Evolutionary conservation across 1,140 invertebrate genomes (phyloP).

Genomic region (Oncopeltus fasciatus): DNA sequence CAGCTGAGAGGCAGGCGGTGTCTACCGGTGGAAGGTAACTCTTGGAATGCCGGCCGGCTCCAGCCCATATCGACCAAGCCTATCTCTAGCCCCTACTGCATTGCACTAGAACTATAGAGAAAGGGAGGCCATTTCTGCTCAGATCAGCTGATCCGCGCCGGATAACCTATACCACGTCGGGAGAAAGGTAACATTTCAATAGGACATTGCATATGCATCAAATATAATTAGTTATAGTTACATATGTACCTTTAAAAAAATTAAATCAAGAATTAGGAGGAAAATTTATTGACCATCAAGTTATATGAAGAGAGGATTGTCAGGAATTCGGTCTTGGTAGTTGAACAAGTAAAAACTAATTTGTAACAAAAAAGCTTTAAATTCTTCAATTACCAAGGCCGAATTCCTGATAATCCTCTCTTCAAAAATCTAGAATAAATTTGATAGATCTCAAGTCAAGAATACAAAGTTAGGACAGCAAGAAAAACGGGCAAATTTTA

Average conservation of each 20-base stretch:
- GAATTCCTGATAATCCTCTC: too few relatives aligned
- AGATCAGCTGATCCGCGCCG: not conserved
- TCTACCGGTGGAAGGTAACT: not conserved
- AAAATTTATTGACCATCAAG: not conserved
- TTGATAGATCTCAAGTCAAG: too few relatives aligned
- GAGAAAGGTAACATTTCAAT: not conserved
- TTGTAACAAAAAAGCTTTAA: too few relatives aligned
- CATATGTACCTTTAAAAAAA: not conserved
- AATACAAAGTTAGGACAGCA: too few relatives aligned
- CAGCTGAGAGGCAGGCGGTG: not conserved
- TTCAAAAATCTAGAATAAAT: too few relatives aligned
- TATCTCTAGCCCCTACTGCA: not conserved
- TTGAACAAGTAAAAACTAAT: too few relatives aligned
- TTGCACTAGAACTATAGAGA: not conserved
- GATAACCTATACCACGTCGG: not conserved
- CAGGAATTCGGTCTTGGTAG: too few relatives aligned
- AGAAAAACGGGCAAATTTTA: too few relatives aligned
- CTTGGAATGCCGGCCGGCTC: not conserved
- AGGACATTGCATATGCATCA: not conserved
- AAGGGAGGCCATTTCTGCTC: not conserved
- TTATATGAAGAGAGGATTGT: not conserved
- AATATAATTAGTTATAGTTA: not conserved
- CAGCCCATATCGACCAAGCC: constrained; percentile 3
- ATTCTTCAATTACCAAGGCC: too few relatives aligned
- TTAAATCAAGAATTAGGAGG: not conserved